phyloP scores from a whole-genome alignment of 2,888 invertebrate species.

The Imbricaverruca yamaguchii region DNA sequence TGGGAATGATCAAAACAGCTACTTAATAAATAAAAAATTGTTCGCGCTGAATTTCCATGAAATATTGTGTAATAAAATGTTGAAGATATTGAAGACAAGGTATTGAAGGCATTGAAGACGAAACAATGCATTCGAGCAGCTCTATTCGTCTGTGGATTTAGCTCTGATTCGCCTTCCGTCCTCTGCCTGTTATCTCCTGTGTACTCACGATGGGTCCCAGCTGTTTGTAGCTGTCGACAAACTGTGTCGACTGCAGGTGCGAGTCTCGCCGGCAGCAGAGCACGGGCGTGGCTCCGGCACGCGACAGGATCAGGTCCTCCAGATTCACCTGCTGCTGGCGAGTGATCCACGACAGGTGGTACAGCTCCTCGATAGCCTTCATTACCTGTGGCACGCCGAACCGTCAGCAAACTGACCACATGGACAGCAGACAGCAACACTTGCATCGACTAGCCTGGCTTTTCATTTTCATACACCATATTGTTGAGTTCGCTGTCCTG shows the following conservation, averaged over 20 bases:
- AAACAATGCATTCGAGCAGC: no score
- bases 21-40: no score
- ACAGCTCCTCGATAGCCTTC: constrained; percentile 51
- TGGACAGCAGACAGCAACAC: neutral
- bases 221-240: constrained; percentile 73
- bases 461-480: no score
- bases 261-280: constrained; percentile 65
- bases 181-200: neutral
- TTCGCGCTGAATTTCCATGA: no score
- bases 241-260: constrained; percentile 54
- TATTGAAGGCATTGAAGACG: no score
- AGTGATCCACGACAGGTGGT: constrained; percentile 76
- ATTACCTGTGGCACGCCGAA: constrained; percentile 43
- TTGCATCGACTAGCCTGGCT: neutral
- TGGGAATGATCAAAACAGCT: no score
- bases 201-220: constrained; percentile 67
- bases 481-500: no score
- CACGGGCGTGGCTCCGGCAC: constrained; percentile 66
- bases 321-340: constrained; percentile 76
- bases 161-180: no score
- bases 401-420: neutral
- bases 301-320: constrained; percentile 63
- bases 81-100: no score
- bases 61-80: no score
- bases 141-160: no score